phyloP scores from a whole-genome alignment of 2,113 vertebrate species.

The Ursus arctos region DNA sequence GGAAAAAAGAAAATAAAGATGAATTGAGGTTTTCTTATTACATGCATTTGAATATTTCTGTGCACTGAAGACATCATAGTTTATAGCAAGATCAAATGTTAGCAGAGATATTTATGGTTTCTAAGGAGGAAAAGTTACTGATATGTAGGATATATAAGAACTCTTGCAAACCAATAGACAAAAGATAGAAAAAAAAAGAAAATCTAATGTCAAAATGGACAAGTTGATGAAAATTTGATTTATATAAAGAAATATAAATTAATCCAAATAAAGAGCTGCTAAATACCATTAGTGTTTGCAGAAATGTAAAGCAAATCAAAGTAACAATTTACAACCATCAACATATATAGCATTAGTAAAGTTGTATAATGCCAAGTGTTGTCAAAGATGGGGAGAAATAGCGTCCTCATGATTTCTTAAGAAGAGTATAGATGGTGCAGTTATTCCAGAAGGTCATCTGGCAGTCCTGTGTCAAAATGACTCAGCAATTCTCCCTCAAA shows the following conservation, averaged over 20 bases:
- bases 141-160: not conserved
- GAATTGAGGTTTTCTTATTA: not conserved
- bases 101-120: not conserved
- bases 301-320: not conserved
- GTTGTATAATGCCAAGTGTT: not conserved
- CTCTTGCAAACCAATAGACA: not conserved
- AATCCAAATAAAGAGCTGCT: not conserved
- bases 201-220: not conserved
- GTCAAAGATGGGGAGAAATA: not conserved
- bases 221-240: not conserved
- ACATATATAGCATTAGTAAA: not conserved
- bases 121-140: not conserved
- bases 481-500: not conserved
- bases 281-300: not conserved
- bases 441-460: not conserved
- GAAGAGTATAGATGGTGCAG: not conserved
- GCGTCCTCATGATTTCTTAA: not conserved
- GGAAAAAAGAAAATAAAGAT: not conserved
- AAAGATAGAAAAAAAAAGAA: not conserved
- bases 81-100: not conserved
- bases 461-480: not conserved
- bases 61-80: not conserved
- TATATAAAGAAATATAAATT: not conserved
- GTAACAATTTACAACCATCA: not conserved
- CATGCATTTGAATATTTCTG: not conserved